Conservation (phyloP, 1,140 invertebrate genomes). For the Aphelinus certus region DNA sequence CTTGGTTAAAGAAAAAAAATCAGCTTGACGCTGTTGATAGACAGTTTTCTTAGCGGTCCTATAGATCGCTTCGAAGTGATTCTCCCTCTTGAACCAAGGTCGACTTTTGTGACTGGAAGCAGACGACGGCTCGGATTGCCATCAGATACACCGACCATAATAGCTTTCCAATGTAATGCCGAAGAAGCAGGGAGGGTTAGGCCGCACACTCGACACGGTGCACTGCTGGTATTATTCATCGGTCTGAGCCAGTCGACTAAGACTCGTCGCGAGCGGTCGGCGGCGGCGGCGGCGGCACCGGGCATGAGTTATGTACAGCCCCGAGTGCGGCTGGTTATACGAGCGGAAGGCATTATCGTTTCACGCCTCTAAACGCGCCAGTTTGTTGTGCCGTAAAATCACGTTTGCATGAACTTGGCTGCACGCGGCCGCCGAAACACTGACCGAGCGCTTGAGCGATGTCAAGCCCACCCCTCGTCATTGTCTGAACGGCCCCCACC, state of each 20-base stretch:
- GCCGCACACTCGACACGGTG: no score
- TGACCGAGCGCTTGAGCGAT: not conserved
- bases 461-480: no score
- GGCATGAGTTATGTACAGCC: constrained; percentile 52
- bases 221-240: no score
- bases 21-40: no score
- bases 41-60: no score
- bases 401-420: constrained; percentile 51
- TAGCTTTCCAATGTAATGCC: constrained; percentile 14
- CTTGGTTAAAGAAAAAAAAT: no score
- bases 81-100: not conserved
- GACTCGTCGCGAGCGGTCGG: not conserved
- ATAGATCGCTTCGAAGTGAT: no score
- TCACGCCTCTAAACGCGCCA: constrained; percentile 50
- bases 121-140: no score
- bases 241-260: no score
- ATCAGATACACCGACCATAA: not conserved
- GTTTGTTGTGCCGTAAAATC: constrained; percentile 57
- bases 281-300: constrained; percentile 40
- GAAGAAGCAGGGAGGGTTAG: not conserved
- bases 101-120: not conserved
- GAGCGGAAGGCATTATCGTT: constrained; percentile 58
- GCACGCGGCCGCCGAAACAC: constrained; percentile 42
- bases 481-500: no score
- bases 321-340: constrained; percentile 51